A percentile compares a stretch with the other conserved stretches of the same genome.
Evolutionary conservation across 2,797 vertebrate genomes (phyloP).

Genomic region (Dryobates pubescens): DNA sequence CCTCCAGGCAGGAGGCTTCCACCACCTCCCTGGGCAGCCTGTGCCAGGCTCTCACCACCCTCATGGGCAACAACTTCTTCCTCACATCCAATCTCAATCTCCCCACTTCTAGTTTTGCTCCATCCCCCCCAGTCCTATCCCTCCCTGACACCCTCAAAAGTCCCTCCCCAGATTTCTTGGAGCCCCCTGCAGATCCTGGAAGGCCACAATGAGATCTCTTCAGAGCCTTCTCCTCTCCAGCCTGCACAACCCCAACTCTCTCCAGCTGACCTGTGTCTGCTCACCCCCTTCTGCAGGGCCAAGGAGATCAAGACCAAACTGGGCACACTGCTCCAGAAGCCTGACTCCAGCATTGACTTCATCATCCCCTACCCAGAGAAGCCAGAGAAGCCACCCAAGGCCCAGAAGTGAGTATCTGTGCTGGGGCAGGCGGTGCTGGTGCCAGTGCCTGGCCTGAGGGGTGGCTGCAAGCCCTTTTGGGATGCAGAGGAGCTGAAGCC

Average conservation of each 20-base stretch:
- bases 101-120: too few relatives aligned
- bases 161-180: too few relatives aligned
- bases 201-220: too few relatives aligned
- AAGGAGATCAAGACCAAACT: conserved; percentile 97
- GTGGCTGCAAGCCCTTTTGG: background rate
- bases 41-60: too few relatives aligned
- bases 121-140: too few relatives aligned
- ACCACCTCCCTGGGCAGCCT: too few relatives aligned
- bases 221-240: too few relatives aligned
- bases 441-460: rapidly evolving
- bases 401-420: conserved; percentile 86
- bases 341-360: conserved; percentile 88
- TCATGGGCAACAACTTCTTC: too few relatives aligned
- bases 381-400: conserved; percentile 88
- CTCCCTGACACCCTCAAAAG: too few relatives aligned
- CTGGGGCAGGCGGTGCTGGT: rapidly evolving
- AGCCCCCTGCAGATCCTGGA: too few relatives aligned
- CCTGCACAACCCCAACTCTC: background rate
- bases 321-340: conserved; percentile 94
- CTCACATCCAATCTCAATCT: too few relatives aligned
- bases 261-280: background rate
- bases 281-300: conserved; percentile 80
- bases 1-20: too few relatives aligned
- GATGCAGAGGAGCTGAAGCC: background rate
- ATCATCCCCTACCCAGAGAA: conserved; percentile 93